Conservation (phyloP, 1,140 invertebrate species). For the Drosophila busckii region DNA sequence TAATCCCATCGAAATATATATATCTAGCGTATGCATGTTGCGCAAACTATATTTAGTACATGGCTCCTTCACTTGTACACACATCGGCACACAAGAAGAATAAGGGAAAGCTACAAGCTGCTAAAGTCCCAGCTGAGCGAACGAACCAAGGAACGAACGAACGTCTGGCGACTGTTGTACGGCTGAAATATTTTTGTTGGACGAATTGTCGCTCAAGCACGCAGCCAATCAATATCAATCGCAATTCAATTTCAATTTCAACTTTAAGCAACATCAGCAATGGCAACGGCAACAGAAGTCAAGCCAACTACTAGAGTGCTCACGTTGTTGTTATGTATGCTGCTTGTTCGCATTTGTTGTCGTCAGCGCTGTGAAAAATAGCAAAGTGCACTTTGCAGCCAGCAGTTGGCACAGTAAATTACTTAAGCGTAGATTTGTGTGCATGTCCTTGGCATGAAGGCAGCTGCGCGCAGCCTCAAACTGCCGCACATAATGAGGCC, state of each 20-base stretch:
- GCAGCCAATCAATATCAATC: conserved; percentile 75
- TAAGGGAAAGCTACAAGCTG: conserved; percentile 63
- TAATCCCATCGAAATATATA: conserved; percentile 23
- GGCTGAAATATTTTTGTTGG: conserved; percentile 63
- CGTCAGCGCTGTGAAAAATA: conserved; percentile 65
- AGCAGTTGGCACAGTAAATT: conserved; percentile 60
- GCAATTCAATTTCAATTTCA: conserved; percentile 75
- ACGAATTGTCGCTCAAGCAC: conserved; percentile 69
- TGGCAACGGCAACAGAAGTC: conserved; percentile 58
- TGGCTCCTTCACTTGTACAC: too few species aligned
- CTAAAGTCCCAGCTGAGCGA: conserved; percentile 52
- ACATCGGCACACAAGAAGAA: conserved; percentile 36
- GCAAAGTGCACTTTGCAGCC: conserved; percentile 60
- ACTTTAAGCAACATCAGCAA: conserved; percentile 61
- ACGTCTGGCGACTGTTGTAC: conserved; percentile 33
- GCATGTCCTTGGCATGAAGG: conserved; percentile 18
- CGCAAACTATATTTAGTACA: too few species aligned
- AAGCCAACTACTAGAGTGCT: conserved; percentile 31
- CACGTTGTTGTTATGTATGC: not conserved
- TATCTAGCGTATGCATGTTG: too few species aligned
- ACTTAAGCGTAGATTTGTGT: conserved; percentile 65
- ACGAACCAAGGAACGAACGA: too few species aligned
- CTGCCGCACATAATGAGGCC: conserved; percentile 58
- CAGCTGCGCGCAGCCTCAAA: not conserved
- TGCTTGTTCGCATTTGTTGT: conserved; percentile 21